Evolutionary conservation across 2,888 invertebrate species (phyloP).

Genomic region (Halictus ligatus): DNA sequence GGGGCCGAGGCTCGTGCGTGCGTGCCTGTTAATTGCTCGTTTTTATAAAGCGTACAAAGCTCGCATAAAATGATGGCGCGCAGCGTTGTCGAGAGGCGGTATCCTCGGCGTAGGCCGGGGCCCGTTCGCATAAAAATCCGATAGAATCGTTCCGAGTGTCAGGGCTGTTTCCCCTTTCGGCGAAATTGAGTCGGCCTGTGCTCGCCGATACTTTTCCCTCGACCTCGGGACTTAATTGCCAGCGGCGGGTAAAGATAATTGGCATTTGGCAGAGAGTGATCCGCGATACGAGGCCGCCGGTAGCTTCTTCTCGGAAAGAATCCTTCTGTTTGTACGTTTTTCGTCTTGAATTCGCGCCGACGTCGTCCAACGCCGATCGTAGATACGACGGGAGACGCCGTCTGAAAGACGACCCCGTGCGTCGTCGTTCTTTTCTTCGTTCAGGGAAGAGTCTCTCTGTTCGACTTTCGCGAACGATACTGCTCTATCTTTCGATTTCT

Average conservation of each 20-base stretch:
- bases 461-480: not conserved
- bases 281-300: conserved; percentile 69
- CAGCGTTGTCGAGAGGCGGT: not conserved
- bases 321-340: conserved; percentile 72
- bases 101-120: not conserved
- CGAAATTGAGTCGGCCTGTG: conserved; percentile 34
- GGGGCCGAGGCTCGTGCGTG: not conserved
- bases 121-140: conserved; percentile 14
- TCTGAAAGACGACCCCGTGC: conserved; percentile 60
- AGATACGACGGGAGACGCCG: conserved; percentile 75
- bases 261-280: conserved; percentile 75
- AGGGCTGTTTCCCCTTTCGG: conserved; percentile 45
- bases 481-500: conserved; percentile 13
- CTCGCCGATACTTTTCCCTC: conserved; percentile 51
- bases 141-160: conserved; percentile 14
- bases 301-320: conserved; percentile 73
- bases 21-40: not conserved
- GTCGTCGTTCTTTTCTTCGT: conserved; percentile 12
- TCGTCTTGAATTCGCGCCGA: conserved; percentile 65
- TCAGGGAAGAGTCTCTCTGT: not conserved
- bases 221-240: conserved; percentile 63
- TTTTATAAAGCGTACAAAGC: not conserved
- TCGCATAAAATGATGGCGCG: not conserved
- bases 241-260: conserved; percentile 72
- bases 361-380: conserved; percentile 69